A percentile compares a stretch with the other conserved stretches of the same genome.
Conservation (phyloP, 1,140 invertebrate species). For the Drosophila nigrodunni region DNA sequence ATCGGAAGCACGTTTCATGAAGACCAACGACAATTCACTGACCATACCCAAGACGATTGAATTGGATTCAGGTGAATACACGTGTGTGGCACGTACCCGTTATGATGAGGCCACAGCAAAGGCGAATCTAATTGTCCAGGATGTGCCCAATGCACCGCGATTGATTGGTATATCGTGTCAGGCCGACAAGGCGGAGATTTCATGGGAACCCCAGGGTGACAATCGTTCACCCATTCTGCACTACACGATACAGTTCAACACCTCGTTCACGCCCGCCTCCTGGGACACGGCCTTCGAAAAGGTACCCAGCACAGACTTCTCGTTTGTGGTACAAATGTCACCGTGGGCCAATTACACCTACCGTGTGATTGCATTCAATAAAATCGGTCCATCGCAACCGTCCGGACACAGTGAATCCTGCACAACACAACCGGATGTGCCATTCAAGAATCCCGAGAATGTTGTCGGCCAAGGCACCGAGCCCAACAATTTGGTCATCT, state of each 20-base stretch:
- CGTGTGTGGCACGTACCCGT: conserved; percentile 96
- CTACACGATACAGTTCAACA: conserved; percentile 97
- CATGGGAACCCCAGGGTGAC: conserved; percentile 95
- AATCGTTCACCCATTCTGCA: conserved; percentile 97
- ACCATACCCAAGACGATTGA: conserved; percentile 97
- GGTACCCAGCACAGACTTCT: conserved; percentile 92
- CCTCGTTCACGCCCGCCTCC: conserved; percentile 95
- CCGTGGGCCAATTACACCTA: conserved; percentile 99
- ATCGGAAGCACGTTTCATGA: conserved; percentile 91
- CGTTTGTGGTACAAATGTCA: conserved; percentile 91
- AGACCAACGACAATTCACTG: conserved; percentile 95
- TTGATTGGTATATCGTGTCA: conserved; percentile 89
- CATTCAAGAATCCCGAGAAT: conserved; percentile 97
- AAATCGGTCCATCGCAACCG: conserved; percentile 95
- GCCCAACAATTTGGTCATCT: conserved; percentile 96
- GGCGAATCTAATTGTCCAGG: conserved; percentile 97
- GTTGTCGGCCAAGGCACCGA: conserved; percentile 95
- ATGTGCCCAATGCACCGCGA: conserved; percentile 95
- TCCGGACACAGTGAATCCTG: conserved; percentile 93
- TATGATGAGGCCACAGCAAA: conserved; percentile 93
- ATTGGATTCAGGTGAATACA: conserved; percentile 97
- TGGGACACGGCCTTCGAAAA: conserved; percentile 93
- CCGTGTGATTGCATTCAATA: conserved; percentile 96
- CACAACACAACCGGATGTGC: conserved; percentile 94
- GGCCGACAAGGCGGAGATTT: conserved; percentile 89